Base-by-base conservation (phyloP, 2,797 vertebrate species). In the Sarcoramphus papa region DNA sequence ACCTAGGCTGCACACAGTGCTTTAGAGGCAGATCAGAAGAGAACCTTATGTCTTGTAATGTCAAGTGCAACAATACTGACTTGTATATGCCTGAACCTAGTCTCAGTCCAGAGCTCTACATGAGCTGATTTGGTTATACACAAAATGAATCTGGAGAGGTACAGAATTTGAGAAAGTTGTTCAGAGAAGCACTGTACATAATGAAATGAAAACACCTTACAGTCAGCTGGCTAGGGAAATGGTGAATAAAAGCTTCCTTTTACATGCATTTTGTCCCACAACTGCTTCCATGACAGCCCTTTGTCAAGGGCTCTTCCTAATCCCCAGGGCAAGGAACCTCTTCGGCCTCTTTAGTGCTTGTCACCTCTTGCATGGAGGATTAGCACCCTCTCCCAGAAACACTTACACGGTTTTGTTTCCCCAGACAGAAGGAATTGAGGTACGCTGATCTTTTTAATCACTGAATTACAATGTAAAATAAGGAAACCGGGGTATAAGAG, bases 291-390 rank as follows among this genome's bases (percentile, higher is more conserved):
- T 21, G 21, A 20, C 17, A 48, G 6, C 5, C 10, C 4, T 77
- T 92, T 51, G 22, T 20, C 41, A 67, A 45, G 7, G 14, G 9
- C 2, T 77, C 7, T 16, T 41, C 25, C 19, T 45, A 28, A 48
- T 23, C 11, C 45, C 2, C 7, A 28, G 4, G 3, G 1, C 18
- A 67, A 50, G 35, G 23, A 85, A 63, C 0, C 3, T 45, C 13
- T 41, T 43, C 40, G 30, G 2, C 12, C 5, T 57, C 30, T 48
- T 41, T 16, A 27, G 5, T 30, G 6, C 14, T 76, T 68, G 6
- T 33, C 28, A 31, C 2, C 10, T 82, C 12, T 37, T 67, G 5
- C 2, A 6, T 0, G 0, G 15, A 37, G 7, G 4, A 56, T 40
- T 30, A 79, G 1, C 4, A 62, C 3, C 5, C 7, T 43, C 15